Conservation (phyloP, 1,140 invertebrate species). For the Leptinotarsa undecemlineata region DNA sequence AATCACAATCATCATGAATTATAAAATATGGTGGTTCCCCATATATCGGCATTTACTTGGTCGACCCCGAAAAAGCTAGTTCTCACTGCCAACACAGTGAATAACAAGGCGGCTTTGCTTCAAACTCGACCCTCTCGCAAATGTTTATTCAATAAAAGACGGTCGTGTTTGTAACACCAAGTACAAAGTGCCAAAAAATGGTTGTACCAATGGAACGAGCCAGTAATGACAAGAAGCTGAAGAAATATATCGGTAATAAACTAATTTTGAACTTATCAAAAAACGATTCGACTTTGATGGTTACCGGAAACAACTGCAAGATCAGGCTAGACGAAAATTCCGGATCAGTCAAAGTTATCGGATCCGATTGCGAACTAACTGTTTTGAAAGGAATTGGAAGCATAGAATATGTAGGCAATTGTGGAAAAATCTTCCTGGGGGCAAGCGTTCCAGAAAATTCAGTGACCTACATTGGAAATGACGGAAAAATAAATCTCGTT, state of each 20-base stretch:
- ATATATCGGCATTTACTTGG: slow-evolving; percentile 1
- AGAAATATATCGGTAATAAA: slow-evolving; percentile 23
- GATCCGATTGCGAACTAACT: slow-evolving; percentile 18
- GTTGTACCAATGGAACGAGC: slow-evolving; percentile 24
- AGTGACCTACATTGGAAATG: slow-evolving; percentile 26
- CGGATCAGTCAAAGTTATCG: slow-evolving; percentile 9
- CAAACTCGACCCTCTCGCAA: neutral
- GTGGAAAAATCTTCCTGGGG: slow-evolving; percentile 23
- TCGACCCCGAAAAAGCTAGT: neutral
- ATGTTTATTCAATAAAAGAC: neutral
- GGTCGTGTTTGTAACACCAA: neutral
- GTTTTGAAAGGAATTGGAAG: slow-evolving; percentile 24
- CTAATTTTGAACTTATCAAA: slow-evolving; percentile 15
- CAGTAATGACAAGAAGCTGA: neutral
- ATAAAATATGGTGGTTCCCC: neutral
- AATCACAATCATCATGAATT: neutral
- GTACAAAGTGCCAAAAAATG: slow-evolving; percentile 20
- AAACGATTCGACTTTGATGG: slow-evolving; percentile 6
- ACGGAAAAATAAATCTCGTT: slow-evolving; percentile 6
- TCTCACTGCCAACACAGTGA: neutral
- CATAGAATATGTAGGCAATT: slow-evolving; percentile 30
- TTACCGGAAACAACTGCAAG: slow-evolving; percentile 28
- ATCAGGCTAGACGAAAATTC: slow-evolving; percentile 20
- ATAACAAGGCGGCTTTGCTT: slow-evolving; percentile 3
- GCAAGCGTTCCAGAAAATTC: slow-evolving; percentile 8